Evolutionary conservation across 2,888 invertebrate species (phyloP).

Genomic region (Euclidia mi): DNA sequence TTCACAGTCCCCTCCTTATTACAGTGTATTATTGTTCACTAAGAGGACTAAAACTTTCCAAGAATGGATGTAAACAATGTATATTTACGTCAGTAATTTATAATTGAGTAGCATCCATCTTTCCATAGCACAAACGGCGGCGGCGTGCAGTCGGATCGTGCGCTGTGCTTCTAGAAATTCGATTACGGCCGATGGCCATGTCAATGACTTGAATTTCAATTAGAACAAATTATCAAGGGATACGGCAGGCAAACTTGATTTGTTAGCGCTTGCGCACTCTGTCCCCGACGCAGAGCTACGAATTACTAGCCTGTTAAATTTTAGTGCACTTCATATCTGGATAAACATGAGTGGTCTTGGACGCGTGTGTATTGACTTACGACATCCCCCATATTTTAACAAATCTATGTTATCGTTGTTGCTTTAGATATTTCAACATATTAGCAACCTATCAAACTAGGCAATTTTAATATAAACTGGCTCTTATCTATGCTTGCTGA

Average conservation of each 20-base stretch:
- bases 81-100: not conserved
- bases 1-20: too few relatives aligned
- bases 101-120: not conserved
- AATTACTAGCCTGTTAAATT: conserved; percentile 45
- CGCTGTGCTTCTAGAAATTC: conserved; percentile 79
- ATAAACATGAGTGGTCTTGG: conserved; percentile 18
- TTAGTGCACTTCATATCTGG: conserved; percentile 33
- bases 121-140: conserved; percentile 10
- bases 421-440: too few relatives aligned
- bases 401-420: not conserved
- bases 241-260: conserved; percentile 85
- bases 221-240: conserved; percentile 91
- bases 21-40: too few relatives aligned
- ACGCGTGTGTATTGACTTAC: not conserved
- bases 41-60: too few relatives aligned
- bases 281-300: conserved; percentile 21
- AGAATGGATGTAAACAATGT: too few relatives aligned
- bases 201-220: conserved; percentile 93
- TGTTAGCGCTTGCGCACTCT: conserved; percentile 76
- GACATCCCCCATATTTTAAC: not conserved
- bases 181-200: conserved; percentile 90
- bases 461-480: too few relatives aligned
- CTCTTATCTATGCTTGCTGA: too few relatives aligned
- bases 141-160: conserved; percentile 6
- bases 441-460: too few relatives aligned